Conservation (phyloP, 2,888 invertebrate genomes). For the Slavum lentiscoides region DNA sequence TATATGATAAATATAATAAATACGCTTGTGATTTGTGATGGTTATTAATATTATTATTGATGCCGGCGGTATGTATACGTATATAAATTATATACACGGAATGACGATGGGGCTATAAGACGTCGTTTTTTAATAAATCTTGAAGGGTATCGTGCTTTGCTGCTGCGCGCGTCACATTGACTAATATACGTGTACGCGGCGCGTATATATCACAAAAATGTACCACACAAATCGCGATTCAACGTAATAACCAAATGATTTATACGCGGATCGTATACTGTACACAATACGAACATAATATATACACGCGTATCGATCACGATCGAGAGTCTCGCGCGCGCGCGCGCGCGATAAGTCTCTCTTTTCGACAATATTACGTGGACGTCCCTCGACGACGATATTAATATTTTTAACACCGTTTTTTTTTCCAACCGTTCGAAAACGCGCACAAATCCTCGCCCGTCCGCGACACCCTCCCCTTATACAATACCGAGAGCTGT, state of each 20-base stretch:
- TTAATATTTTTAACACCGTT: conserved; percentile 23
- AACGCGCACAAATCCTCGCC: neutral
- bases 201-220: too few species aligned
- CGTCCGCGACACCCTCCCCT: conserved; percentile 32
- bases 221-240: neutral
- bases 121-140: conserved; percentile 14
- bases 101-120: neutral
- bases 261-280: neutral
- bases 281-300: neutral
- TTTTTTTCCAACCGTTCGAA: neutral
- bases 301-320: conserved; percentile 36
- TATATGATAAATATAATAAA: neutral
- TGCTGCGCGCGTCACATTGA: neutral
- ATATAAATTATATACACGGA: neutral
- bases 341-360: too few species aligned
- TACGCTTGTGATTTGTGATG: neutral
- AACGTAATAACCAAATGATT: neutral
- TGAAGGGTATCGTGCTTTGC: neutral
- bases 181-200: too few species aligned
- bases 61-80: neutral
- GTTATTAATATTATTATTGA: conserved; percentile 12
- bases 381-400: conserved; percentile 1
- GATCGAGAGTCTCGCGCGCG: neutral
- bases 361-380: too few species aligned
- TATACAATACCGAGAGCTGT: too few species aligned